Percentiles rank a stretch among this genome's conserved stretches.
These are phyloP conservation scores for Drosophila heteroneura DNA, from an alignment of 2,888 invertebrate species.

Conservation along the genomic window DNA sequence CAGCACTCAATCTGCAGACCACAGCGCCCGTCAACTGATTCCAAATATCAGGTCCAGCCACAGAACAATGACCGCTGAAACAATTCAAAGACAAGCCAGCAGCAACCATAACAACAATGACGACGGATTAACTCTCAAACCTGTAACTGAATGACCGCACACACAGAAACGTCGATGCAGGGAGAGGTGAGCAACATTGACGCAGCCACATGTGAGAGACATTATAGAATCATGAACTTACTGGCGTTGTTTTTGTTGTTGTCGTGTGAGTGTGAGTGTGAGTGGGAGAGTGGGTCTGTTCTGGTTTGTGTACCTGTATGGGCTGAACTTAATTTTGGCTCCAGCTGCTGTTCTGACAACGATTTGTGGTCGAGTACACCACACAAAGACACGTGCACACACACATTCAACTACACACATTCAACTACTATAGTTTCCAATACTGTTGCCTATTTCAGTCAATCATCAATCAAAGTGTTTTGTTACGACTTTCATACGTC, in stretches of 20 bases:
- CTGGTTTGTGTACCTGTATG: constrained; percentile 31
- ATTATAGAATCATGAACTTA: constrained; percentile 75
- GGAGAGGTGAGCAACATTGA: constrained; percentile 13
- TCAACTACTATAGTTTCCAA: constrained; percentile 16
- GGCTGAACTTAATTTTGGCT: constrained; percentile 55
- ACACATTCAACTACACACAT: background rate
- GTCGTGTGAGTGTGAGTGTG: background rate
- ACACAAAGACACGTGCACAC: constrained; percentile 7
- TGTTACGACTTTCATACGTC: constrained; percentile 75
- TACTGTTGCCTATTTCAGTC: constrained; percentile 58
- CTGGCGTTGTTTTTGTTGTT: constrained; percentile 46
- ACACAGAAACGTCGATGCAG: constrained; percentile 40
- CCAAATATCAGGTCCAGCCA: constrained; percentile 52
- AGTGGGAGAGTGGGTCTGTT: background rate
- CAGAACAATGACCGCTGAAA: constrained; percentile 58
- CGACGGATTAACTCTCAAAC: constrained; percentile 62
- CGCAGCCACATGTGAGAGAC: constrained; percentile 68
- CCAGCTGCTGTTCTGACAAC: constrained; percentile 52
- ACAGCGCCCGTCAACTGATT: constrained; percentile 3
- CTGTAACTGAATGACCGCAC: constrained; percentile 67
- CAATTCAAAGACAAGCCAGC: constrained; percentile 66
- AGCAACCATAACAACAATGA: constrained; percentile 30
- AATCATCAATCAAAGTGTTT: constrained; percentile 79
- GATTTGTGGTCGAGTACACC: constrained; percentile 55
- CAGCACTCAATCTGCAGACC: background rate